These are phyloP conservation scores for Quadroppia sp. DNA, from an alignment of 2,888 invertebrate species.

Conservation along the genomic window DNA sequence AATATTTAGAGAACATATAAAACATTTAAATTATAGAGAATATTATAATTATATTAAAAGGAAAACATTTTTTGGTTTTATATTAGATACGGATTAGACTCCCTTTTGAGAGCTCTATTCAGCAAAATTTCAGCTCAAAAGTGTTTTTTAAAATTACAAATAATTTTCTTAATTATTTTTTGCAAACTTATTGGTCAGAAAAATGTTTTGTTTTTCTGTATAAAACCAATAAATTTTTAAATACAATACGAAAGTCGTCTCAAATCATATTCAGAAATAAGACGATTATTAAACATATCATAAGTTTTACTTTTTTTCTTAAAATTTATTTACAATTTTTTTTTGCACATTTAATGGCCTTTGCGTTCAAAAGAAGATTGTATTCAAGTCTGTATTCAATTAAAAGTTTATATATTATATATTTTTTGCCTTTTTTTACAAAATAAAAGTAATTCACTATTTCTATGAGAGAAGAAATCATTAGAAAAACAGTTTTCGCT, in stretches of 20 bases:
- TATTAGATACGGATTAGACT: neutral
- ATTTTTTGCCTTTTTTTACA: neutral
- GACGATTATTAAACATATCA: slow-evolving; percentile 3
- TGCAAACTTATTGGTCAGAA: slow-evolving; percentile 22
- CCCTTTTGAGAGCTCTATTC: neutral
- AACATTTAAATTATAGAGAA: neutral
- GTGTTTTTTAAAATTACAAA: neutral
- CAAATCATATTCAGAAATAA: neutral
- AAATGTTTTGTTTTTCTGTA: neutral
- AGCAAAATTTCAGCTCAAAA: neutral
- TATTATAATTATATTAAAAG: slow-evolving; percentile 1
- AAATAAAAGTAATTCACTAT: neutral
- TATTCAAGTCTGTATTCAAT: slow-evolving; percentile 18
- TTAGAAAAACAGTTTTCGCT: neutral
- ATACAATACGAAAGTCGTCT: slow-evolving; percentile 1
- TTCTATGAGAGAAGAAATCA: neutral
- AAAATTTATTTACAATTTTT: neutral
- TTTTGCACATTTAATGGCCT: slow-evolving; percentile 35
- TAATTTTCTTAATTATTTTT: neutral
- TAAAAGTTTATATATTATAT: neutral
- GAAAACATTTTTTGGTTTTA: neutral
- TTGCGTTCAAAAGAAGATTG: neutral
- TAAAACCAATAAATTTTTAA: slow-evolving; percentile 31
- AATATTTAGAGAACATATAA: neutral
- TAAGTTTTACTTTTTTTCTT: neutral